phyloP scores from a whole-genome alignment of 2,113 vertebrate species.

The Datnioides undecimradiatus region DNA sequence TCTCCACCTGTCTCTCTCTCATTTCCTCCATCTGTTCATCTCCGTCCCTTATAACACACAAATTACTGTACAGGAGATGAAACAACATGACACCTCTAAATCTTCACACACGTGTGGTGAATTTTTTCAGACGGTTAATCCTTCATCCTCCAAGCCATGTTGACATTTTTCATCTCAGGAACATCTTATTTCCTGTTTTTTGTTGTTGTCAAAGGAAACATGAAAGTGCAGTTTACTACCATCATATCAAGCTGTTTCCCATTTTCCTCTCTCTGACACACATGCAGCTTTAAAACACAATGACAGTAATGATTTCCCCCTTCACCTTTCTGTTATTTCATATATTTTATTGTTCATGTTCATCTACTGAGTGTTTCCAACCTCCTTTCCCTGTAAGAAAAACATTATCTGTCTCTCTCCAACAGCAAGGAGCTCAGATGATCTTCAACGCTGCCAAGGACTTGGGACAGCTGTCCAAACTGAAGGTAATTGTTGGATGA shows the following conservation, averaged over 20 bases:
- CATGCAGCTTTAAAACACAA: neutral
- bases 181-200: neutral
- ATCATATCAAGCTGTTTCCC: neutral
- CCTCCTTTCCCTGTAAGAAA: neutral
- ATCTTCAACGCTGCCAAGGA: slow-evolving; percentile 98
- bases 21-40: slow-evolving; percentile 50
- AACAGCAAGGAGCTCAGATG: slow-evolving; percentile 94
- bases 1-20: slow-evolving; percentile 42
- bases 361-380: neutral
- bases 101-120: neutral
- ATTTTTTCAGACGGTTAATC: slow-evolving; percentile 35
- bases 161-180: slow-evolving; percentile 18
- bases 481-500: slow-evolving; percentile 89
- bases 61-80: slow-evolving; percentile 41
- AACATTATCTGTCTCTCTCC: slow-evolving; percentile 28
- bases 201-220: neutral
- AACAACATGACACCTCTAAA: slow-evolving; percentile 29
- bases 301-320: neutral
- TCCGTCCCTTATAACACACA: slow-evolving; percentile 32
- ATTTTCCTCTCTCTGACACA: neutral
- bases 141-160: neutral
- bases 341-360: neutral
- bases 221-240: neutral
- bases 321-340: neutral
- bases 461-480: slow-evolving; percentile 96